Conservation (phyloP, 2,797 vertebrate genomes). For the Microchirus variegatus region DNA sequence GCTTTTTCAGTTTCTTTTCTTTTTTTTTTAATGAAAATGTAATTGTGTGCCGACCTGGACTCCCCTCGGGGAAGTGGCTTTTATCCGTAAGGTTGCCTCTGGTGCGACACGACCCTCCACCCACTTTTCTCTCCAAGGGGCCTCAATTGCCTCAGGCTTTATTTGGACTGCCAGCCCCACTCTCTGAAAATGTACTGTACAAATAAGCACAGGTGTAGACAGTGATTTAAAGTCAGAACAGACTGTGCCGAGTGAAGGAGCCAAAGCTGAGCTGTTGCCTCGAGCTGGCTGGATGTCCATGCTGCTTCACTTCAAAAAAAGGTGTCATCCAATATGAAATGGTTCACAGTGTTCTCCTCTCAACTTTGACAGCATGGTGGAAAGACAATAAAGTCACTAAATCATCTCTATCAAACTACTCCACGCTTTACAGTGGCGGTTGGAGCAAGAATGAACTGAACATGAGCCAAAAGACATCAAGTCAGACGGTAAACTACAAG, state of each 20-base stretch:
- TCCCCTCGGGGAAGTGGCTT: slow-evolving; percentile 58
- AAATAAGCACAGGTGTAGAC: slow-evolving; percentile 39
- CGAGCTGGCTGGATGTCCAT: slow-evolving; percentile 34
- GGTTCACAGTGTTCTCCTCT: too few species aligned
- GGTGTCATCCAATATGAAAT: not conserved
- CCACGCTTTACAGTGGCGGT: too few species aligned
- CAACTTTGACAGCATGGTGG: too few species aligned
- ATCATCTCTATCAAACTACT: too few species aligned
- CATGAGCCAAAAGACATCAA: too few species aligned
- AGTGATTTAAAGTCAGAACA: slow-evolving; percentile 64
- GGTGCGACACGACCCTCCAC: slow-evolving; percentile 50
- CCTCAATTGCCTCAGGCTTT: slow-evolving; percentile 40
- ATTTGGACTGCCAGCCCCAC: slow-evolving; percentile 58
- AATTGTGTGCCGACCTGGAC: slow-evolving; percentile 50
- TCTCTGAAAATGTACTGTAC: slow-evolving; percentile 56
- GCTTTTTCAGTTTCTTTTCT: slow-evolving; percentile 11
- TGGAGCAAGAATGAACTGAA: too few species aligned
- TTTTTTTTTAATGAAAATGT: slow-evolving; percentile 48
- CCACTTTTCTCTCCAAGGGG: slow-evolving; percentile 59
- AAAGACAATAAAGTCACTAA: too few species aligned
- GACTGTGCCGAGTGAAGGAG: slow-evolving; percentile 43
- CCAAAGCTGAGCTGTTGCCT: slow-evolving; percentile 48
- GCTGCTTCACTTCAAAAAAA: slow-evolving; percentile 34
- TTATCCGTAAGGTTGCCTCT: slow-evolving; percentile 67
- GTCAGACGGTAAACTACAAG: too few species aligned